Evolutionary conservation across 2,888 invertebrate species (phyloP).

Genomic region (Hemithea aestivaria): DNA sequence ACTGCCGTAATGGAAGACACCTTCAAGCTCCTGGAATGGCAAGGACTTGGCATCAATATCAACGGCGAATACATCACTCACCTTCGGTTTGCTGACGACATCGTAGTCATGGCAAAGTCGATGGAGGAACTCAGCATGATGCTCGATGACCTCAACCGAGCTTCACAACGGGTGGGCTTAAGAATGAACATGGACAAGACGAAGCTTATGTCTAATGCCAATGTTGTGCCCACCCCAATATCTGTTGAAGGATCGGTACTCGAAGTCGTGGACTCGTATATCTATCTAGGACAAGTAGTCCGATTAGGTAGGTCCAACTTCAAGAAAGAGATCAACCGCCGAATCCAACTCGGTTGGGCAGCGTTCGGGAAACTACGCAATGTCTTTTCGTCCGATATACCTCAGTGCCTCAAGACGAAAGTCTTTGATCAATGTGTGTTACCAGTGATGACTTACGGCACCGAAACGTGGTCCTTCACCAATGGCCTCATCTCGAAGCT

Average conservation of each 20-base stretch:
- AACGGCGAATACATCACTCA: not conserved
- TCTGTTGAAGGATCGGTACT: too few relatives aligned
- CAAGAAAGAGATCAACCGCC: too few relatives aligned
- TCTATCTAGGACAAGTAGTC: too few relatives aligned
- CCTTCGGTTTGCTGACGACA: not conserved
- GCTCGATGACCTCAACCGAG: not conserved
- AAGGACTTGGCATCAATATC: not conserved
- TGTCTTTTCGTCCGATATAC: not conserved
- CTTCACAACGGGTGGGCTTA: not conserved
- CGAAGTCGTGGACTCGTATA: too few relatives aligned
- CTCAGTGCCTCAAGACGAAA: not conserved
- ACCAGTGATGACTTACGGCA: conserved; percentile 1
- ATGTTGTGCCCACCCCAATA: too few relatives aligned
- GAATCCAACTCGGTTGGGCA: too few relatives aligned
- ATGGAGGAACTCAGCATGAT: not conserved
- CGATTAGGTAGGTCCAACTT: too few relatives aligned
- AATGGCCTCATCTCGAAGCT: not conserved
- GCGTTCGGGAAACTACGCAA: not conserved
- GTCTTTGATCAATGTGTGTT: not conserved
- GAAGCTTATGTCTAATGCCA: not conserved
- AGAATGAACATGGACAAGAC: not conserved
- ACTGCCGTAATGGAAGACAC: not conserved
- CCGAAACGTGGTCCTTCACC: not conserved
- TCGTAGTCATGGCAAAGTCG: too few relatives aligned
- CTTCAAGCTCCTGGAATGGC: not conserved